phyloP scores from a whole-genome alignment of 2,888 invertebrate species.

The Baccha elongata region DNA sequence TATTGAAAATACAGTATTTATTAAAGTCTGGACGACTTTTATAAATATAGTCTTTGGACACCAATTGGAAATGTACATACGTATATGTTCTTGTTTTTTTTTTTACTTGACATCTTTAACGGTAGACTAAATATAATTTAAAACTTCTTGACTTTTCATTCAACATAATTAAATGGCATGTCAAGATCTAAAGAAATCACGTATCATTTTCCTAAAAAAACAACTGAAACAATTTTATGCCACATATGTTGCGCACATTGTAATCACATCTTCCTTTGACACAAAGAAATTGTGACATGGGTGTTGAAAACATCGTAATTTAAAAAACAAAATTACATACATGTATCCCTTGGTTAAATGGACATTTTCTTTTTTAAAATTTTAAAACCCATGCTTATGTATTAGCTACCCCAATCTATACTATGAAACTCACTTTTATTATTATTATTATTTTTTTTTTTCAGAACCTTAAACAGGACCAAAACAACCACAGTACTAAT shows the following conservation, averaged over 20 bases:
- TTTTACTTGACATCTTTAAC: too few species aligned
- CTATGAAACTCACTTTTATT: not conserved
- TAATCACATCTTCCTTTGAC: not conserved
- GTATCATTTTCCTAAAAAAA: not conserved
- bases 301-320: conserved; percentile 18
- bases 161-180: not conserved
- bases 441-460: conserved; percentile 9
- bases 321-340: not conserved
- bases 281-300: not conserved
- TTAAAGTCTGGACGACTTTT: too few species aligned
- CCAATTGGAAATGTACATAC: too few species aligned
- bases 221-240: not conserved
- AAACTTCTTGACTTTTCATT: conserved; percentile 1
- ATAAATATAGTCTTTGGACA: too few species aligned
- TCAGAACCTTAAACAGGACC: conserved; percentile 72
- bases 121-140: not conserved
- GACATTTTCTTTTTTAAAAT: not conserved
- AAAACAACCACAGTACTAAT: conserved; percentile 77
- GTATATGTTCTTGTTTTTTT: too few species aligned
- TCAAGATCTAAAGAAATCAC: not conserved
- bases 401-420: not conserved
- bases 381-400: not conserved
- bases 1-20: too few species aligned
- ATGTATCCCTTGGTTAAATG: not conserved
- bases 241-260: not conserved